Evolutionary conservation across 2,113 vertebrate genomes (phyloP), one percentile per base, ranked within the genome.

Genomic region (Grantiella picta): DNA sequence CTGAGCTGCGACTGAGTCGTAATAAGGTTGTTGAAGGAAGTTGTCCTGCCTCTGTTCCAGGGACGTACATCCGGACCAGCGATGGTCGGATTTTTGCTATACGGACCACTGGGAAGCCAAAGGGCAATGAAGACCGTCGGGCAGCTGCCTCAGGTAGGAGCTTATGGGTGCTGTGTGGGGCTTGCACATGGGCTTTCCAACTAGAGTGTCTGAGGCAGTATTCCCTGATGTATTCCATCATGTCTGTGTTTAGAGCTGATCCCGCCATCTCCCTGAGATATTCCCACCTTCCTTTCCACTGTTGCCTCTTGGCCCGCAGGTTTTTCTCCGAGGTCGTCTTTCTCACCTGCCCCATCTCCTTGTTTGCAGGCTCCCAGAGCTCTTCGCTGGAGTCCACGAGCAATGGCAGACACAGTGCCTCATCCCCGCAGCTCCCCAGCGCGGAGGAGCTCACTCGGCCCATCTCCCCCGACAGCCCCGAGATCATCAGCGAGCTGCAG

Each of bases 81-180:
- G 99, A 99, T 31, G 99, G 99, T 59, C 98, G 99, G 85, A 99
- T 99, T 90, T 99, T 99, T 98, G 99, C 99, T 82, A 99, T 99
- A 92, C 98, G 99, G 93, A 99, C 99, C 40, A 99, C 99, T 56
- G 99, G 99, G 97, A 99, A 99, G 97, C 97, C 98, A 44, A 98
- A 99, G 96, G 98, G 97, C 76, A 92, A 92, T 25, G 98, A 98
- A 28, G 98, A 98, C 68, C 98, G 97, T 79, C 97, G 98, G 71
- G 80, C 98, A 87, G 95, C 98, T 95, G 97, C 98, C 93, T 98
- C 98, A 98, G 99, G 99, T 99, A 95, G 44, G 84, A 36, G 8
- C 23, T 15, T 56, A 61, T 24, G 61, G 24, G 47, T 4, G 1
- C 25, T 19, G 7, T 13, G 36, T 4, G 10, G 18, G 70, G 27